These are phyloP conservation scores for Lasioglossum lativentre DNA, from an alignment of 2,888 invertebrate species.

Conservation along the genomic window DNA sequence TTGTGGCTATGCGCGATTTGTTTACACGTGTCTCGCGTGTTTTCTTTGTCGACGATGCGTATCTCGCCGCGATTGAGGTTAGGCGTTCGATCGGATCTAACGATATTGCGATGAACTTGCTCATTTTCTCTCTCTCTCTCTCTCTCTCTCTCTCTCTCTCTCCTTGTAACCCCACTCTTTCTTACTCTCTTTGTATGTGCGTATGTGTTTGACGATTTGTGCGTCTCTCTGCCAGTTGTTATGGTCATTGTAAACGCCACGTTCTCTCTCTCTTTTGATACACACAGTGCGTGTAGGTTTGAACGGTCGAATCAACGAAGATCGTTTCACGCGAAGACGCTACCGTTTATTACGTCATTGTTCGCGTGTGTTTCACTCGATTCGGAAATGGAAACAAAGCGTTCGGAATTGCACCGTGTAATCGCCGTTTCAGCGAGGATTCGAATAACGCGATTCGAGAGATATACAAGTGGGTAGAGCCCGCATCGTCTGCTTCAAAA, in stretches of 20 bases:
- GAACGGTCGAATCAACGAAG: background rate
- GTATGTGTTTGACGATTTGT: background rate
- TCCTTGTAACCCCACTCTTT: background rate
- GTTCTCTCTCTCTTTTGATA: background rate
- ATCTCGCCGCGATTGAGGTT: conserved; percentile 50
- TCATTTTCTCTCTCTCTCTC: conserved; percentile 33
- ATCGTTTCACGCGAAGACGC: conserved; percentile 33
- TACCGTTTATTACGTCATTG: conserved; percentile 53
- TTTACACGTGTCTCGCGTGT: conserved; percentile 43
- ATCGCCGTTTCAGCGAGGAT: conserved; percentile 10
- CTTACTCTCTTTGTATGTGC: background rate
- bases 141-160: background rate
- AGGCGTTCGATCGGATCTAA: conserved; percentile 16
- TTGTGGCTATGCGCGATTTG: conserved; percentile 43
- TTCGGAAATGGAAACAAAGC: conserved; percentile 55
- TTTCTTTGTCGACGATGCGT: conserved; percentile 46
- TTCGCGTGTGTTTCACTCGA: conserved; percentile 39
- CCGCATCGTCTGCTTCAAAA: no score
- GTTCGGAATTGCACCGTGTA: conserved; percentile 16
- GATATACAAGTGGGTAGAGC: no score
- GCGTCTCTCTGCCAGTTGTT: conserved; percentile 12
- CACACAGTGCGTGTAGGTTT: background rate
- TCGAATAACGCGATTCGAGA: background rate
- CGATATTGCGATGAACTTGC: conserved; percentile 40
- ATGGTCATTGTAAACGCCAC: conserved; percentile 12